These are phyloP conservation scores for Hemibagrus guttatus DNA, from an alignment of 2,797 vertebrate genomes.

Conservation along the genomic window DNA sequence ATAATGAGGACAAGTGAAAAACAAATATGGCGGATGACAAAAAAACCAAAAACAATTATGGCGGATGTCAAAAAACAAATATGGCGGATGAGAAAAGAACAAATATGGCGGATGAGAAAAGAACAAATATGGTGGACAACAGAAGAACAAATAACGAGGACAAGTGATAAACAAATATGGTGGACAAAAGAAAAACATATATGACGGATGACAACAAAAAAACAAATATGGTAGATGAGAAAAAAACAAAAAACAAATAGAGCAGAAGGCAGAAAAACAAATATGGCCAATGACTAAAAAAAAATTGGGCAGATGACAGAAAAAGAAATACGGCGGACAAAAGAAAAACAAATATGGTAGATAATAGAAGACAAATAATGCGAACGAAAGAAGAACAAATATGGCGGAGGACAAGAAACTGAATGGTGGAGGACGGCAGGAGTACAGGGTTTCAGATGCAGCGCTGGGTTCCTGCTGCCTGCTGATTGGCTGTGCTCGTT, in stretches of 20 bases:
- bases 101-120: background rate
- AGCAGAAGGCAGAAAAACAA: background rate
- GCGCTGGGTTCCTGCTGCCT: background rate
- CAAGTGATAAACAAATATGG: background rate
- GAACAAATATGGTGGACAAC: background rate
- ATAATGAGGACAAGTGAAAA: background rate
- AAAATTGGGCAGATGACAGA: background rate
- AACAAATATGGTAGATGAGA: background rate
- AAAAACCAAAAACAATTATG: background rate
- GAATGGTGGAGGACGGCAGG: background rate
- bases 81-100: background rate
- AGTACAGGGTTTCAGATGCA: background rate
- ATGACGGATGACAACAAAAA: background rate
- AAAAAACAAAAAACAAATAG: background rate
- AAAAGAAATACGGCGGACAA: background rate
- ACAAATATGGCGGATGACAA: background rate
- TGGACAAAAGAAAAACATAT: background rate
- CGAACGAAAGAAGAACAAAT: background rate
- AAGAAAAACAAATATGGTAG: background rate
- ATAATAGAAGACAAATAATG: background rate
- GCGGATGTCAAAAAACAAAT: background rate
- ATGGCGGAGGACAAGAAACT: background rate
- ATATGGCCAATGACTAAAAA: background rate
- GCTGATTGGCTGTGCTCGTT: constrained; percentile 1
- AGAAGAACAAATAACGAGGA: background rate